Conservation (phyloP, 2,888 invertebrate species). For the Ophion ventricosus region DNA sequence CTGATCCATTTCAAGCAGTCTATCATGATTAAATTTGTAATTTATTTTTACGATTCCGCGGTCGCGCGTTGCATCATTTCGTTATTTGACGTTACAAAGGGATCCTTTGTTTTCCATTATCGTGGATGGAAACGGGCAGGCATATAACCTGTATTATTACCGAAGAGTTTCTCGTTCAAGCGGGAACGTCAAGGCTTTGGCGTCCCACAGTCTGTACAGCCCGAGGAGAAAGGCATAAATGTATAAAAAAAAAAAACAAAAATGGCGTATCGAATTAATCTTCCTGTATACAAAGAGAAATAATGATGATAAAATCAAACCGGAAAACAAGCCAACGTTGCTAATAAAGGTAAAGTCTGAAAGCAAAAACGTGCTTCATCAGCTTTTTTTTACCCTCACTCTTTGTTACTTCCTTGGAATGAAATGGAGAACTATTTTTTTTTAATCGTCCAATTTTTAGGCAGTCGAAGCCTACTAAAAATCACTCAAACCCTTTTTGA, state of each 20-base stretch:
- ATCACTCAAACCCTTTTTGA: not conserved
- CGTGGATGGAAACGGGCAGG: constrained; percentile 1
- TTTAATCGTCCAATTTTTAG: not conserved
- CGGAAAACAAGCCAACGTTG: not conserved
- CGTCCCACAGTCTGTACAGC: constrained; percentile 2
- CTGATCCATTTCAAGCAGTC: not conserved
- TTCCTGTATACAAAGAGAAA: not conserved
- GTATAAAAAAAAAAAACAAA: not conserved
- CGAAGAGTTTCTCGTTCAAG: constrained; percentile 30
- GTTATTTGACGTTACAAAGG: constrained; percentile 1
- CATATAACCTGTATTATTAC: not conserved
- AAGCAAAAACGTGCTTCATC: not conserved
- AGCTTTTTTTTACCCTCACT: not conserved
- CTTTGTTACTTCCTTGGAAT: not conserved
- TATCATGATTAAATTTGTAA: not conserved
- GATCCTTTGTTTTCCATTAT: constrained; percentile 10
- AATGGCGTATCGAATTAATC: constrained; percentile 1
- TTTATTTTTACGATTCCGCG: constrained; percentile 29
- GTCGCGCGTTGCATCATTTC: constrained; percentile 6
- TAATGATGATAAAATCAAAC: not conserved
- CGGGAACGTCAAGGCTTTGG: constrained; percentile 23
- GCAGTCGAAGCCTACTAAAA: not conserved
- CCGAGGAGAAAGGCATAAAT: constrained; percentile 12
- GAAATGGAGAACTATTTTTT: not conserved
- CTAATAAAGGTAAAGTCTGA: not conserved